Evolutionary conservation across 2,113 vertebrate genomes (phyloP).

Genomic region (Cynoglossus semilaevis): DNA sequence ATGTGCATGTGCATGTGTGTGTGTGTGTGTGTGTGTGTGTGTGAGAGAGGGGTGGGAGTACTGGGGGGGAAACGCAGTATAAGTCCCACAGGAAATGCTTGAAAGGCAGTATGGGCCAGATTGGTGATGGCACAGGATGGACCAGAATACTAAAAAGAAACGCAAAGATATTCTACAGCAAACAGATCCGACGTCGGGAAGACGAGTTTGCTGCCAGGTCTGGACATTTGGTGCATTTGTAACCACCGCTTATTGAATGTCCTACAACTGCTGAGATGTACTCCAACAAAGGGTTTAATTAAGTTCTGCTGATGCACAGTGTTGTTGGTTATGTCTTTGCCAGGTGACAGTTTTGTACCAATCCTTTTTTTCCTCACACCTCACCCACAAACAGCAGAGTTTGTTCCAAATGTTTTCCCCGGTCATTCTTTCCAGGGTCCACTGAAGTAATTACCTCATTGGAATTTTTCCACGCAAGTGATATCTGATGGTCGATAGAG

Average conservation of each 20-base stretch:
- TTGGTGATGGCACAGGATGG: slow-evolving; percentile 72
- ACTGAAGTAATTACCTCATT: not conserved
- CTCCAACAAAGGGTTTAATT: slow-evolving; percentile 35
- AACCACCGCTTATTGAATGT: slow-evolving; percentile 13
- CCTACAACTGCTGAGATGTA: slow-evolving; percentile 17
- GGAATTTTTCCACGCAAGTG: slow-evolving; percentile 22
- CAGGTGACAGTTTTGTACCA: slow-evolving; percentile 57
- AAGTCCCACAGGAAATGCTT: slow-evolving; percentile 76
- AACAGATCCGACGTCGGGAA: slow-evolving; percentile 36
- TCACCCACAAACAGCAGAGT: slow-evolving; percentile 18
- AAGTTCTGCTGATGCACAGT: slow-evolving; percentile 42
- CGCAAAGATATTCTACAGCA: slow-evolving; percentile 44
- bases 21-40: slow-evolving; percentile 12
- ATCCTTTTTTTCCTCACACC: slow-evolving; percentile 38
- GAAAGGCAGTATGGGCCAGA: slow-evolving; percentile 75
- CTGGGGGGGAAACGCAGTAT: slow-evolving; percentile 58
- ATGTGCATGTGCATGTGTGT: slow-evolving; percentile 24
- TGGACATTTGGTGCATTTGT: slow-evolving; percentile 48
- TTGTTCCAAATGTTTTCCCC: slow-evolving; percentile 13
- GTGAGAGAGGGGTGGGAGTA: slow-evolving; percentile 16
- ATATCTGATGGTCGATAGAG: slow-evolving; percentile 45
- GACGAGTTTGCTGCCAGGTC: slow-evolving; percentile 36
- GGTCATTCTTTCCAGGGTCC: not conserved
- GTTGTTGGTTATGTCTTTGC: slow-evolving; percentile 47
- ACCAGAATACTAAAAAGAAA: slow-evolving; percentile 70